A percentile compares a stretch with the other conserved stretches of the same genome.
Evolutionary conservation across 1,140 invertebrate genomes (phyloP).

Genomic region (Trinorchestia longiramus): DNA sequence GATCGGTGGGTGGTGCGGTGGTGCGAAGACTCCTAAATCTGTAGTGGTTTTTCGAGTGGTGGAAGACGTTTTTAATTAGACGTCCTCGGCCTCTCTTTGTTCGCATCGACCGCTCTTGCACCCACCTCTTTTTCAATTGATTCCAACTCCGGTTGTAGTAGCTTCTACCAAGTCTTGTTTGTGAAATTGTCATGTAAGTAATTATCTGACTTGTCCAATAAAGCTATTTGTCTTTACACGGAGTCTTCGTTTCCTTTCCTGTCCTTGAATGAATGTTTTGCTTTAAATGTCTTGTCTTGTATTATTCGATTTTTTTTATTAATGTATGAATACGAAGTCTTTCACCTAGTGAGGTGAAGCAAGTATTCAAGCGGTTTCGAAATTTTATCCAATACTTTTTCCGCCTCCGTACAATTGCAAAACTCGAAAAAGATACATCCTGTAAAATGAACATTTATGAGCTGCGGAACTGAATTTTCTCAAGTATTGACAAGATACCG

Average conservation of each 20-base stretch:
- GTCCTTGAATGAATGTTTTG: neutral
- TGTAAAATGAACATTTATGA: too few relatives aligned
- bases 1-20: conserved; percentile 58
- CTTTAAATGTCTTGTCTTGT: too few relatives aligned
- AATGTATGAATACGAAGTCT: too few relatives aligned
- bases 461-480: too few relatives aligned
- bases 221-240: conserved; percentile 69
- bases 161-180: conserved; percentile 68
- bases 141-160: conserved; percentile 67
- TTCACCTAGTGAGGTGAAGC: too few relatives aligned
- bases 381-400: too few relatives aligned
- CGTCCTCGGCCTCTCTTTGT: conserved; percentile 58
- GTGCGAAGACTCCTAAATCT: conserved; percentile 42
- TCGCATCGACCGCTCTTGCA: conserved; percentile 62
- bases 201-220: conserved; percentile 70
- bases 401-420: too few relatives aligned
- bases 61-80: neutral
- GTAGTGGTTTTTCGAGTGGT: neutral
- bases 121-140: conserved; percentile 67
- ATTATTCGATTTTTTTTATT: too few relatives aligned
- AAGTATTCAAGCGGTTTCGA: too few relatives aligned
- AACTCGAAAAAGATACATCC: too few relatives aligned
- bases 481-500: too few relatives aligned
- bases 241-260: conserved; percentile 56
- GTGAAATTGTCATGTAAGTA: conserved; percentile 69